Conservation (phyloP, 2,888 invertebrate genomes). For the Apamea anceps region DNA sequence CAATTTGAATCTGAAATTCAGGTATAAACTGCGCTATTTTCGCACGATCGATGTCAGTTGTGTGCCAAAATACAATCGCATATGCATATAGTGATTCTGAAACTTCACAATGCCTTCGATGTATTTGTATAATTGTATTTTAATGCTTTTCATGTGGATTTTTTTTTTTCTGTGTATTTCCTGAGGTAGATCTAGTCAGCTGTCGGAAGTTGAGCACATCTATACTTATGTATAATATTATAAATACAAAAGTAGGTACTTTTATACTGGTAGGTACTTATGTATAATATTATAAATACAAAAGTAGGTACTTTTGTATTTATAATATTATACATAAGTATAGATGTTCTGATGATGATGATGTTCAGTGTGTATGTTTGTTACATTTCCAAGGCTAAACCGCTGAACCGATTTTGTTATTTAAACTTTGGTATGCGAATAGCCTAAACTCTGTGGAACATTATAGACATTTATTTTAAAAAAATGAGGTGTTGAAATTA, state of each 20-base stretch:
- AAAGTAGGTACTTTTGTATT: too few relatives aligned
- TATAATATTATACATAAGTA: too few relatives aligned
- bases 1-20: constrained; percentile 36
- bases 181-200: background rate
- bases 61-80: constrained; percentile 25
- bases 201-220: background rate
- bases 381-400: background rate
- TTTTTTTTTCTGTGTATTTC: background rate
- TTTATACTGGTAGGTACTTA: too few relatives aligned
- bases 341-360: too few relatives aligned
- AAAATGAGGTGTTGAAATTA: too few relatives aligned
- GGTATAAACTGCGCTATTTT: constrained; percentile 33
- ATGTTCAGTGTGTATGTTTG: background rate
- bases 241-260: background rate
- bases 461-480: background rate
- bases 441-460: background rate
- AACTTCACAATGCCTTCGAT: background rate
- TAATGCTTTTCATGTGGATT: background rate
- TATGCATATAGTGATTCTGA: constrained; percentile 18
- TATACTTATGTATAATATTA: background rate
- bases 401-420: background rate
- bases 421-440: background rate
- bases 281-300: too few relatives aligned
- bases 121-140: background rate
- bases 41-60: constrained; percentile 15